phyloP scores from a whole-genome alignment of 2,797 vertebrate genomes.

The Hephaestus fuliginosus region DNA sequence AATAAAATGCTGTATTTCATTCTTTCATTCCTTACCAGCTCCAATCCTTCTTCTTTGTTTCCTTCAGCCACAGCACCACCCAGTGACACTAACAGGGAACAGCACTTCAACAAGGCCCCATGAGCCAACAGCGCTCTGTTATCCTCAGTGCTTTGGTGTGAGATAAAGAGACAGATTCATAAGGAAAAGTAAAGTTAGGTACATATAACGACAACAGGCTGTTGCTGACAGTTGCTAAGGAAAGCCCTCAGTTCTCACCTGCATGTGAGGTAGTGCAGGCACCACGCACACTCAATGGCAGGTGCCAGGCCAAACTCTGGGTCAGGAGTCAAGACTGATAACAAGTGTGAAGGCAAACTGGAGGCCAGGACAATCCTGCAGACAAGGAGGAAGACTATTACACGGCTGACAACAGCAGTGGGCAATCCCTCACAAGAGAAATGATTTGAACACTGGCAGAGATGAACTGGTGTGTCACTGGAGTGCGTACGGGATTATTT shows the following conservation, averaged over 20 bases:
- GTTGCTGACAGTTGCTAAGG: background rate
- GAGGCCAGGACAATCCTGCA: conserved; percentile 88
- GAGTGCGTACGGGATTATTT: conserved; percentile 90
- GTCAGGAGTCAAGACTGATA: conserved; percentile 85
- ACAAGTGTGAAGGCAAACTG: conserved; percentile 86
- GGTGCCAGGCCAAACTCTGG: conserved; percentile 86
- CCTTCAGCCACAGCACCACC: conserved; percentile 83
- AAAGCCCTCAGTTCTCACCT: conserved; percentile 82
- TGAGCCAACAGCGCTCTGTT: conserved; percentile 79
- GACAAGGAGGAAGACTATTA: conserved; percentile 29
- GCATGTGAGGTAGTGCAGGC: conserved; percentile 94
- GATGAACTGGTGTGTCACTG: background rate
- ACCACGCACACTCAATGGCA: conserved; percentile 94
- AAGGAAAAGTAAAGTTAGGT: background rate
- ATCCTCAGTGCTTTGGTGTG: conserved; percentile 78
- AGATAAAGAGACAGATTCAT: conserved; percentile 1
- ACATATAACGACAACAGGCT: background rate
- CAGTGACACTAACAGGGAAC: conserved; percentile 86
- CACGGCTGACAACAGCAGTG: background rate
- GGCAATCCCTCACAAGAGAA: background rate
- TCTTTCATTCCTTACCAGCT: conserved; percentile 86
- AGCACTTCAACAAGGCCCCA: conserved; percentile 85
- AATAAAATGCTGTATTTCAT: background rate
- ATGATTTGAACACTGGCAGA: background rate
- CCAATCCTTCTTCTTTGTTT: conserved; percentile 83